phyloP scores from a whole-genome alignment of 1,140 invertebrate genomes.

The Diuraphis noxia region DNA sequence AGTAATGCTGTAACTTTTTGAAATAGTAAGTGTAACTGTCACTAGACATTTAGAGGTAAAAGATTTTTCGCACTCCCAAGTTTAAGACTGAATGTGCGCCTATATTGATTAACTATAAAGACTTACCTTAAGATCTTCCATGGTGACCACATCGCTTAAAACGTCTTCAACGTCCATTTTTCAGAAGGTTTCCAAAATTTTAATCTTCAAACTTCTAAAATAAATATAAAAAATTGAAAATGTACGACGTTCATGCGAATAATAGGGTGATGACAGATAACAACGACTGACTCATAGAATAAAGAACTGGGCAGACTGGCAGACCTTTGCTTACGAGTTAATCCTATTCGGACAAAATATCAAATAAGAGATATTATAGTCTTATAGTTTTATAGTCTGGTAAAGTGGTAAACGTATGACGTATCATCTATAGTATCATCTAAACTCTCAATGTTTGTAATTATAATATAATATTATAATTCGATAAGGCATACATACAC shows the following conservation, averaged over 20 bases:
- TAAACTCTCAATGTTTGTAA: neutral
- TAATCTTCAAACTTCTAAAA: neutral
- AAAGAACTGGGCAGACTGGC: neutral
- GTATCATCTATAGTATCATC: too few species aligned
- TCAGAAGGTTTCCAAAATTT: too few species aligned
- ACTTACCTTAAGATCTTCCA: constrained; percentile 55
- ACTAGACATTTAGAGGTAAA: too few species aligned
- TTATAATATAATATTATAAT: neutral
- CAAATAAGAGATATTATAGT: neutral
- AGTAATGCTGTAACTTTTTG: too few species aligned
- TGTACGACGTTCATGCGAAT: neutral
- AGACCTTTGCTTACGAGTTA: neutral
- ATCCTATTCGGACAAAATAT: neutral
- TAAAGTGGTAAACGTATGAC: neutral
- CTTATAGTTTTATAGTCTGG: too few species aligned
- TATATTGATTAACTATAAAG: neutral
- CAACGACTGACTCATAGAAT: neutral
- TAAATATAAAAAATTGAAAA: neutral
- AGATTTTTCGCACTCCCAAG: too few species aligned
- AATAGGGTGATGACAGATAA: neutral
- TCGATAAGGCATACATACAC: neutral
- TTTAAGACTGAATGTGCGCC: too few species aligned
- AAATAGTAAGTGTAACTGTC: too few species aligned
- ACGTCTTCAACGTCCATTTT: constrained; percentile 55
- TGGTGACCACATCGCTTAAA: constrained; percentile 54